phyloP scores from a whole-genome alignment of 30 jellyfish, hydroid and myxozoan genomes.

The Aurelia aurita complex sp. Pacific region DNA sequence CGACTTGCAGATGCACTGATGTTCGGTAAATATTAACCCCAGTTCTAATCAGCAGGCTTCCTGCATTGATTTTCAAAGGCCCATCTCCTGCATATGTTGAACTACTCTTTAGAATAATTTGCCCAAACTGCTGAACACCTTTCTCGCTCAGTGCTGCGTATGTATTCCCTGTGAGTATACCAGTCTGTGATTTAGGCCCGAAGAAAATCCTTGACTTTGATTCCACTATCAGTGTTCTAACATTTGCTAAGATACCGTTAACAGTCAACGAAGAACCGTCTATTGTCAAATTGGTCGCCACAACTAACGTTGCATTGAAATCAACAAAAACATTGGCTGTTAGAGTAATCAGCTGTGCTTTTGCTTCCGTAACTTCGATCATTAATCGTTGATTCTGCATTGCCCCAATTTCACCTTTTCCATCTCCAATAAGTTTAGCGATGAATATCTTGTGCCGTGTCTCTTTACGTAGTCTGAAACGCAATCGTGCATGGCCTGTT shows the following conservation, averaged over 20 bases:
- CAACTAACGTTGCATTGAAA: conserved; percentile 41
- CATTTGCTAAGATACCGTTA: conserved; percentile 57
- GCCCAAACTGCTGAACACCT: conserved; percentile 72
- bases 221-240: conserved; percentile 53
- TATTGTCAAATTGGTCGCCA: conserved; percentile 60
- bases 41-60: conserved; percentile 35
- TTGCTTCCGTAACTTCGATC: conserved; percentile 75
- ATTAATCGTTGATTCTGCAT: conserved; percentile 47
- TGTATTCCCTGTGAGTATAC: conserved; percentile 30
- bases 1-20: conserved; percentile 32
- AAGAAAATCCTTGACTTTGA: conserved; percentile 55
- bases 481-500: conserved; percentile 38
- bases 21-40: conserved; percentile 52
- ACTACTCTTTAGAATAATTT: conserved; percentile 45
- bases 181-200: conserved; percentile 68
- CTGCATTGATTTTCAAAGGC: conserved; percentile 44
- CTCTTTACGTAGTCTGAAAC: conserved; percentile 18
- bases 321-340: conserved; percentile 68
- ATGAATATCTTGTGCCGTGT: conserved; percentile 21
- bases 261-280: conserved; percentile 51
- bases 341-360: conserved; percentile 30
- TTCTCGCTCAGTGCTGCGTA: conserved; percentile 19
- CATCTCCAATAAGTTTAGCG: conserved; percentile 59
- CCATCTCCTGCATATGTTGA: conserved; percentile 52
- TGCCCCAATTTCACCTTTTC: conserved; percentile 74